These are phyloP conservation scores for Patella ulyssiponensis DNA, from an alignment of 2,888 invertebrate species.

Conservation along the genomic window DNA sequence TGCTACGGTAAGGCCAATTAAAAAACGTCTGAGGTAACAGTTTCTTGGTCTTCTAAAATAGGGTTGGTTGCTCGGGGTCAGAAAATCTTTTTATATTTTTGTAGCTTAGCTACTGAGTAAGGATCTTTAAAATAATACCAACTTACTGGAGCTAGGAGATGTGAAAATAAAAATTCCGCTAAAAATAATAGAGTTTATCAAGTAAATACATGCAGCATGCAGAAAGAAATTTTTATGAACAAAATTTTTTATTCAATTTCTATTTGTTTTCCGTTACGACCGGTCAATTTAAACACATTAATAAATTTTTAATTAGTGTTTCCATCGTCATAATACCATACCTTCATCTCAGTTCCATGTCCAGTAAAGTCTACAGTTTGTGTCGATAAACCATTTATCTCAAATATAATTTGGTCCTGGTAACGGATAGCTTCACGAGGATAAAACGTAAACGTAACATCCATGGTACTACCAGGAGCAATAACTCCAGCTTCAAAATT, in stretches of 20 bases:
- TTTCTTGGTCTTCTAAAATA: too few species aligned
- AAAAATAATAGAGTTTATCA: too few species aligned
- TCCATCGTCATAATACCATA: conserved; percentile 27
- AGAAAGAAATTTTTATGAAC: neutral
- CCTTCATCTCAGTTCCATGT: conserved; percentile 71
- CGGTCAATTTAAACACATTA: neutral
- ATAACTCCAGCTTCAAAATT: conserved; percentile 69
- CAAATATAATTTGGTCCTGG: conserved; percentile 68
- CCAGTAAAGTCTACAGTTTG: conserved; percentile 67
- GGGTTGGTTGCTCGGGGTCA: too few species aligned
- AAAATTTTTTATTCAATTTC: neutral
- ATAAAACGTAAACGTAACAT: conserved; percentile 67
- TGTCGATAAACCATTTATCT: conserved; percentile 70
- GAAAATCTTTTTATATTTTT: too few species aligned
- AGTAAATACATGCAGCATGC: neutral
- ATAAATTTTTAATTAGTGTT: neutral
- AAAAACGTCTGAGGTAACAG: too few species aligned
- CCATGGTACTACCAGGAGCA: conserved; percentile 55
- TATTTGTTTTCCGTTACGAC: neutral
- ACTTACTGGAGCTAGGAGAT: too few species aligned
- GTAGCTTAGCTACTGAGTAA: too few species aligned
- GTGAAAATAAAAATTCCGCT: too few species aligned
- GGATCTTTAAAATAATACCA: too few species aligned
- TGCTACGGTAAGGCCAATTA: too few species aligned
- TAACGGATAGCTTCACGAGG: conserved; percentile 67